Base-by-base conservation (phyloP, 23 tunicate genomes). In the Trididemnum clinides region DNA sequence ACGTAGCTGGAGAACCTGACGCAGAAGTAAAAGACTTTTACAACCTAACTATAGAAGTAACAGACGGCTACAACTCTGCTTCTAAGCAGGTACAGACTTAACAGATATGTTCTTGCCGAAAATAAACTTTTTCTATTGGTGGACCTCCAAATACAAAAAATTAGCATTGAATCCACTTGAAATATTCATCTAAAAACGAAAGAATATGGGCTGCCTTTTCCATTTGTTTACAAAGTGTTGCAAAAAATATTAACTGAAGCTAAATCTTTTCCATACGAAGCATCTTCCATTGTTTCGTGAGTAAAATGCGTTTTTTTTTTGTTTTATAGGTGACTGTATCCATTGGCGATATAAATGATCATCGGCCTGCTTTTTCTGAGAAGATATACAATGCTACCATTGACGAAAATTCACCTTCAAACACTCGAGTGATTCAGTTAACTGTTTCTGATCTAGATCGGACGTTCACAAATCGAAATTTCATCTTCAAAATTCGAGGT, bases 271-370 rank as follows among this genome's bases (percentile, higher is more conserved):
- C n/a, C n/a, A n/a, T n/a, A n/a, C n/a, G n/a, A n/a, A n/a, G n/a
- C n/a, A n/a, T n/a, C n/a, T n/a, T n/a, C n/a, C n/a, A n/a, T n/a
- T n/a, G n/a, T n/a, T n/a, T n/a, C n/a, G n/a, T n/a, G n/a, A n/a
- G n/a, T n/a, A n/a, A n/a, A n/a, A n/a, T n/a, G n/a, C n/a, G n/a
- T n/a, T n/a, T n/a, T n/a, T n/a, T n/a, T n/a, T n/a, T n/a, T n/a
- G n/a, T 59, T 15, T 59, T 54, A 2, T 59, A 88, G 92, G 59
- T 88, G 1, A 31, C 39, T 7, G 49, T 88, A 58, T 27, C 28
- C 39, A 82, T 88, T 35, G 83, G 81, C 7, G 92, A 88, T 59
- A 22, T 88, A 1, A 88, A 88, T 83, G 92, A 88, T 65, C 92
- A 88, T 44, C 77, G 87, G 54, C 92, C 92, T 1, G 72, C 4